Evolutionary conservation across 2,888 invertebrate species (phyloP).

Genomic region (Sesamia inferens): DNA sequence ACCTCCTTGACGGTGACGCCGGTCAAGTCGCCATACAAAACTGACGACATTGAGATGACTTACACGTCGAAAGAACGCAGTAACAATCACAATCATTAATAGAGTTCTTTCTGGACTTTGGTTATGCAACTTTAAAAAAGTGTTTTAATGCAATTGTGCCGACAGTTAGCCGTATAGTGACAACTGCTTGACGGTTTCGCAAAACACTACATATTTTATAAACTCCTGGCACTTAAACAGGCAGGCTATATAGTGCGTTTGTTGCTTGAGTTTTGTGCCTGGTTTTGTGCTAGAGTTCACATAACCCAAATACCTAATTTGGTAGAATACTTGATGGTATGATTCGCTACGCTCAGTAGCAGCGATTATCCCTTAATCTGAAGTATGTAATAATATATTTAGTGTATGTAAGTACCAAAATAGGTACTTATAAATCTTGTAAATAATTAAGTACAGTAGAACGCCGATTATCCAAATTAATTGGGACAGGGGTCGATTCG

Average conservation of each 20-base stretch:
- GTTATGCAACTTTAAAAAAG: neutral
- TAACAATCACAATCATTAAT: constrained; percentile 26
- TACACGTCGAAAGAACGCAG: constrained; percentile 67
- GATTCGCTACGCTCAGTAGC: neutral
- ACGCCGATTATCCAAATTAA: too few species aligned
- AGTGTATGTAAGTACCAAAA: neutral
- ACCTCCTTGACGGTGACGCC: constrained; percentile 78
- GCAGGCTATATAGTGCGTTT: neutral
- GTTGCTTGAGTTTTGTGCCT: neutral
- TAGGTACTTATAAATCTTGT: neutral
- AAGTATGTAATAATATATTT: neutral
- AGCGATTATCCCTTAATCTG: neutral
- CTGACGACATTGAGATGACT: constrained; percentile 78
- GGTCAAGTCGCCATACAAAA: constrained; percentile 56
- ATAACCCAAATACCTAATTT: neutral
- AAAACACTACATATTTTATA: neutral
- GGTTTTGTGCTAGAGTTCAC: neutral
- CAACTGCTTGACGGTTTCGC: neutral
- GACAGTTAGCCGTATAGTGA: neutral
- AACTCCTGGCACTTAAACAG: neutral
- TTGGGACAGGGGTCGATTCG: too few species aligned
- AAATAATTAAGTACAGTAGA: too few species aligned
- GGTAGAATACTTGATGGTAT: neutral
- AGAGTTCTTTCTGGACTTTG: constrained; percentile 1
- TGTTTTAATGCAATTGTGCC: neutral